A percentile compares a stretch with the other conserved stretches of the same genome.
Evolutionary conservation across 2,888 invertebrate species (phyloP).

Genomic region (Tethea ocularis): DNA sequence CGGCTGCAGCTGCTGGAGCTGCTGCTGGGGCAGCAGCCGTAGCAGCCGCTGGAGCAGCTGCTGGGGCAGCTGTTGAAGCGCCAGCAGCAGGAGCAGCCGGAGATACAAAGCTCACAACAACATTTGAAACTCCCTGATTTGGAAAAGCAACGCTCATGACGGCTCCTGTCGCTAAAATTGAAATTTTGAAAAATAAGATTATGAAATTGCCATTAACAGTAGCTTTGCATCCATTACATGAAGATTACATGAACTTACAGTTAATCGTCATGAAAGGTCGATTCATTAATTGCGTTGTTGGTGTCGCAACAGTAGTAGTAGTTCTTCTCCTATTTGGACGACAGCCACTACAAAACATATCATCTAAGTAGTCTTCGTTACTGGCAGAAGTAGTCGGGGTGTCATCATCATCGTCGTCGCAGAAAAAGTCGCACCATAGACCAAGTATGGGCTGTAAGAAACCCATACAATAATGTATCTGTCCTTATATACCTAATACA

Average conservation of each 20-base stretch:
- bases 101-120: background rate
- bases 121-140: slow-evolving; percentile 22
- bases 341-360: slow-evolving; percentile 20
- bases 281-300: background rate
- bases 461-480: background rate
- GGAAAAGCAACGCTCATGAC: slow-evolving; percentile 49
- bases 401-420: slow-evolving; percentile 50
- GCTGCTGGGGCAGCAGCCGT: slow-evolving; percentile 5
- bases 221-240: too few relatives aligned
- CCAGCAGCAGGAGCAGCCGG: slow-evolving; percentile 23
- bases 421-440: slow-evolving; percentile 54
- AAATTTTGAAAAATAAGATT: background rate
- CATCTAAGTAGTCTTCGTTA: slow-evolving; percentile 17
- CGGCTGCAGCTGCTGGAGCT: background rate
- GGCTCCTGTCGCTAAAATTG: slow-evolving; percentile 50
- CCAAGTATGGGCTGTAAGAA: slow-evolving; percentile 57
- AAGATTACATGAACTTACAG: slow-evolving; percentile 43
- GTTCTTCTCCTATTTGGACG: slow-evolving; percentile 20
- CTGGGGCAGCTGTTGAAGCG: background rate
- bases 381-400: slow-evolving; percentile 34
- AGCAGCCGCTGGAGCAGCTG: background rate
- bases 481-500: background rate
- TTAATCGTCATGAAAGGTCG: slow-evolving; percentile 42
- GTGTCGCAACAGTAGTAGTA: slow-evolving; percentile 17
- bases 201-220: background rate